Base-by-base conservation (phyloP, 1,140 invertebrate genomes). In the Galleria mellonella region DNA sequence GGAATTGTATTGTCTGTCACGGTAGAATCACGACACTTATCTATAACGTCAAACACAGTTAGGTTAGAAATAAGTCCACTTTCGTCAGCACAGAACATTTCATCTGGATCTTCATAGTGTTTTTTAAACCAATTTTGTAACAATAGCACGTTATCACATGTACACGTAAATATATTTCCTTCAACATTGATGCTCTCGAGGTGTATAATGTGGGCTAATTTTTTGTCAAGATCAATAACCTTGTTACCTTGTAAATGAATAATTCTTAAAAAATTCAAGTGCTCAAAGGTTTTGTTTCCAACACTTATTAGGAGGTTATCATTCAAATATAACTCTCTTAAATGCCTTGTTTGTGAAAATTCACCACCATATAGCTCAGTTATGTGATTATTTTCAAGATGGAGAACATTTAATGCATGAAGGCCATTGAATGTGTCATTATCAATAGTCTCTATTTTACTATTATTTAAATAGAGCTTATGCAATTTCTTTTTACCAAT, bases 361-460 rank as follows among this genome's bases (percentile, higher is more conserved):
- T 95, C 94, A 65, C 90, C 91, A n/a, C 93, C 94, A 27, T 89
- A 88, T 13, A 96, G 81, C 55, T 90, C 88, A 47, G 88, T 89
- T 43, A 96, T 87, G 55, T 90, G 88, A 78, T 96, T 96, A 74
- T 93, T 91, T 78, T 94, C 93, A 47, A 96, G 87, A 82, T 95
- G 93, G 14, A 96, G 87, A n/a, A 93, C 87, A 51, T 89, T 88
- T 17, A 96, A 79, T 29, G 92, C 90, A 59, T 91, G 91, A 13
- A 95, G 86, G 9, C 94, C 94, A 67, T 92, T 95, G 72, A 97
- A 95, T 1, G 94, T 94, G 57, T 93, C 90, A 78, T 96, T 96
- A 41, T 92, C 90, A 13, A 96, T 90, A 0, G 89, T 87, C 12
- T 87, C 88, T 9, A 97, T 93, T 56, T 92, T 92, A 51, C 93